Conservation (phyloP, 2,888 invertebrate species). For the Leptopilina myrica region DNA sequence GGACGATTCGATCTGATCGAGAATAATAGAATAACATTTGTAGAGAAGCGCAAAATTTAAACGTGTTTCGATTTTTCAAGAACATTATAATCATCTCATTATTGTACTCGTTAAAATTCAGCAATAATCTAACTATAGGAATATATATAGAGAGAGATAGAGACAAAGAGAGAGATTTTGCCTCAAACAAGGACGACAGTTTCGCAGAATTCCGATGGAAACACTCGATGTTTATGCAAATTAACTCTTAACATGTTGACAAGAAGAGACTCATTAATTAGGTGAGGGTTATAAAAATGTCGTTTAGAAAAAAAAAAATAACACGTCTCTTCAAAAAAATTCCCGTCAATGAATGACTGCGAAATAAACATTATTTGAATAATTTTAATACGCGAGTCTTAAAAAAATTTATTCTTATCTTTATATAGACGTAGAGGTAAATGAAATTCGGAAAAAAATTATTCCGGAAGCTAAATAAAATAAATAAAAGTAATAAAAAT, state of each 20-base stretch:
- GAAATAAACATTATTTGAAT: neutral
- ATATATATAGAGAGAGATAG: neutral
- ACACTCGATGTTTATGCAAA: constrained; percentile 33
- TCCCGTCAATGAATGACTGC: neutral
- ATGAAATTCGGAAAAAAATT: too few relatives aligned
- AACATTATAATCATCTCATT: constrained; percentile 24
- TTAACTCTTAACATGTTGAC: constrained; percentile 33
- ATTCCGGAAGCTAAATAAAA: too few relatives aligned
- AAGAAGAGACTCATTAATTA: constrained; percentile 32
- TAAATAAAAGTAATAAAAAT: too few relatives aligned
- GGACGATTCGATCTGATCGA: neutral
- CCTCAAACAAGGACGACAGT: constrained; percentile 23
- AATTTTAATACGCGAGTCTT: too few relatives aligned
- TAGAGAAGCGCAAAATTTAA: neutral
- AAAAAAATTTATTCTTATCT: too few relatives aligned
- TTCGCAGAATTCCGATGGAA: constrained; percentile 29
- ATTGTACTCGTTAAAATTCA: constrained; percentile 30
- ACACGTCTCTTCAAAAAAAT: constrained; percentile 1
- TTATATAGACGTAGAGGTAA: too few relatives aligned
- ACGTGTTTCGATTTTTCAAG: neutral
- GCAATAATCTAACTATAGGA: too few relatives aligned
- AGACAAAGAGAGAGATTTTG: neutral
- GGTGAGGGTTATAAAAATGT: constrained; percentile 27
- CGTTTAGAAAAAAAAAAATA: constrained; percentile 6
- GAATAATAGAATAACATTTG: neutral